Base-by-base conservation (phyloP, 2,113 vertebrate genomes). In the Hippolais icterina region DNA sequence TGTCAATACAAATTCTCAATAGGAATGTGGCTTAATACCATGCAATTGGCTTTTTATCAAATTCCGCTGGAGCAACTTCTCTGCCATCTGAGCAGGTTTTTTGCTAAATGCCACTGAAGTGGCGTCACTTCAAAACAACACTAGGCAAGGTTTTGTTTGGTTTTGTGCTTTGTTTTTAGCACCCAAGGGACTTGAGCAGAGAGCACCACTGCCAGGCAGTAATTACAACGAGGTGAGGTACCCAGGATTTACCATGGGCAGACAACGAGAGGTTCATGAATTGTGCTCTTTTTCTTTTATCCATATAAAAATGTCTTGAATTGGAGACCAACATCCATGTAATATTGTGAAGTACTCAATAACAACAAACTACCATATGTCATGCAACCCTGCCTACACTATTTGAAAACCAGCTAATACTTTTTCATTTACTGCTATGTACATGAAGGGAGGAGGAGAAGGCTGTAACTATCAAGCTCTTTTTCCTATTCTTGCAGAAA, bases 61-160 rank as follows among this genome's bases (percentile, higher is more conserved):
- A 95, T 97, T 97, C 96, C 92, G 63, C 97, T 97, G 96, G 97
- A 97, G 96, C 97, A 97, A 97, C 96, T 97, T 95, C 96, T 72
- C 87, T 97, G 96, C 97, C 97, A 97, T 97, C 97, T 97, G 97
- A 97, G 93, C 97, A 97, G 97, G 96, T 97, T 97, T 97, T 97
- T 60, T 96, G 84, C 77, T 97, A 97, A 97, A 97, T 97, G 97
- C 97, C 97, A 97, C 95, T 83, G 94, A 97, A 97, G 97, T 96
- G 97, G 97, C 96, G 83, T 92, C 95, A 97, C 97, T 97, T 97
- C 97, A 97, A 97, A 97, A 97, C 96, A 97, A 97, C 96, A 78
- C 87, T 14, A 90, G 90, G 90, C 79, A 83, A 96, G 97, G 97
- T 94, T 97, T 97, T 97, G 95, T 96, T 97, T 97, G 89, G 95